Conservation (phyloP, 2,113 vertebrate genomes). For the Herpailurus yagouaroundi region DNA sequence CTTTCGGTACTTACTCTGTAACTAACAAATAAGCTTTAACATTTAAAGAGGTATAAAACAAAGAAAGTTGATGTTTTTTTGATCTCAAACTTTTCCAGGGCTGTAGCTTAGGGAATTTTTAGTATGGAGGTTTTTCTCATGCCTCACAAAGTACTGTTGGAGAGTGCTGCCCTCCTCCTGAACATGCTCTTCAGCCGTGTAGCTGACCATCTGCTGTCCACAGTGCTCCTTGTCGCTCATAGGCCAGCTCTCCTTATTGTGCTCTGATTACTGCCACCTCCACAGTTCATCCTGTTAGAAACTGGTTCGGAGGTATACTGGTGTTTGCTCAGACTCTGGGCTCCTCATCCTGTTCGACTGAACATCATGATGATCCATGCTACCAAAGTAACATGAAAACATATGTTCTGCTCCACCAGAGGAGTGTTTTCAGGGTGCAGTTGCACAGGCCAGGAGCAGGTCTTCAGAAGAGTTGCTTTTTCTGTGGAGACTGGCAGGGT, state of each 20-base stretch:
- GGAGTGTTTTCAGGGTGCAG: neutral
- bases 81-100: neutral
- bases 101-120: neutral
- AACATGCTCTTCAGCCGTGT: rapidly evolving
- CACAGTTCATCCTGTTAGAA: neutral
- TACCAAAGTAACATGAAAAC: neutral
- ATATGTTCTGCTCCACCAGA: neutral
- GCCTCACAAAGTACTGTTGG: neutral
- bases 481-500: neutral
- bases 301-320: neutral
- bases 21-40: neutral
- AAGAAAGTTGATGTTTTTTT: conserved; percentile 32
- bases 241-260: neutral
- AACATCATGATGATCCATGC: neutral
- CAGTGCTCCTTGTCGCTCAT: neutral
- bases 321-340: neutral
- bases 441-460: neutral
- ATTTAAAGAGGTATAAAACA: neutral
- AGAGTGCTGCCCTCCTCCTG: neutral
- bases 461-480: neutral
- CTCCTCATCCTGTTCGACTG: neutral
- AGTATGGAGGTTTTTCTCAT: neutral
- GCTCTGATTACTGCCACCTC: neutral
- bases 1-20: neutral
- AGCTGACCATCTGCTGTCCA: neutral